These are phyloP conservation scores for Mus spicilegus DNA, from an alignment of 2,113 vertebrate genomes.

Conservation along the genomic window DNA sequence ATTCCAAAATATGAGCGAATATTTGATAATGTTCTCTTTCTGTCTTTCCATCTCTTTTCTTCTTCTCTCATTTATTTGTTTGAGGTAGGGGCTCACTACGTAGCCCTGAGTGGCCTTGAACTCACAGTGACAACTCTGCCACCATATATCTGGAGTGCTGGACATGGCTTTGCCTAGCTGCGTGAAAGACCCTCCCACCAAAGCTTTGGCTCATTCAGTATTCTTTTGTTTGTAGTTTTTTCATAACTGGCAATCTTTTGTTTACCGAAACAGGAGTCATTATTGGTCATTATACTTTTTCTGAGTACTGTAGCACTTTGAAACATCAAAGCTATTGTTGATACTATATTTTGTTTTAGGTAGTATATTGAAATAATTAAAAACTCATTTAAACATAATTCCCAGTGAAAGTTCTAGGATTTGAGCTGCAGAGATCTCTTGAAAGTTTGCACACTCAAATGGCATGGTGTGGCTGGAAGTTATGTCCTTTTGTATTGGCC, in stretches of 20 bases:
- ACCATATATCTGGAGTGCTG: neutral
- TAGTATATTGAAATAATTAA: slow-evolving; percentile 25
- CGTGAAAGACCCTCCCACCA: neutral
- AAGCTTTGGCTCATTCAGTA: neutral
- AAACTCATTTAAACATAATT: neutral
- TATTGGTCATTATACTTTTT: neutral
- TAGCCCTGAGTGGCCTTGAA: neutral
- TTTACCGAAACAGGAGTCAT: slow-evolving; percentile 15
- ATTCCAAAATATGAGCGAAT: neutral
- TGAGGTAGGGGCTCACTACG: neutral
- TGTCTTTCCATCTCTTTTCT: no score
- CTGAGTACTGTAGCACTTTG: neutral
- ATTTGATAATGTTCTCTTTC: neutral
- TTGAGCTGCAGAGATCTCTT: neutral
- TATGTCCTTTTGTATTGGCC: neutral
- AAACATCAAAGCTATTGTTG: slow-evolving; percentile 1
- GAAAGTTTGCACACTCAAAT: neutral
- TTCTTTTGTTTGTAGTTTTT: slow-evolving; percentile 43
- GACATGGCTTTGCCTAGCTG: neutral
- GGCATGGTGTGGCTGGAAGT: neutral
- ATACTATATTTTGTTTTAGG: neutral
- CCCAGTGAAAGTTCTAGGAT: neutral
- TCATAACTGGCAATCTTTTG: slow-evolving; percentile 8
- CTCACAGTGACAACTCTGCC: neutral
- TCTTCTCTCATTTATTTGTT: neutral